Percentiles rank a stretch among this genome's conserved stretches.
These are phyloP conservation scores for Nasonia vitripennis DNA, from an alignment of 1,140 invertebrate genomes.

Conservation along the genomic window DNA sequence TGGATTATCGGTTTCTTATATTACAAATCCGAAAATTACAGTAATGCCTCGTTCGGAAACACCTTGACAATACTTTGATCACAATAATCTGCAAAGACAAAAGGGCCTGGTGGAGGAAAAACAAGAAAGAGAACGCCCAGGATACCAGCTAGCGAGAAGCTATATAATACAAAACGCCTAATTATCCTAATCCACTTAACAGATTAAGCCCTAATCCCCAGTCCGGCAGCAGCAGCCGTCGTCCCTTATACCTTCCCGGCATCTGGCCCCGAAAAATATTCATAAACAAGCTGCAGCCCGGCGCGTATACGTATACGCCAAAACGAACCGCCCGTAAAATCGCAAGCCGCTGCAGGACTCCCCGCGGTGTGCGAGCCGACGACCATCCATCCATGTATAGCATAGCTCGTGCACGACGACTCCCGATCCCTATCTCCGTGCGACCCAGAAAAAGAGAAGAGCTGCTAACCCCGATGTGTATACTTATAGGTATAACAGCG, in stretches of 20 bases:
- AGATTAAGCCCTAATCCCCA: constrained; percentile 14
- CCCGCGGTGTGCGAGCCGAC: constrained; percentile 13
- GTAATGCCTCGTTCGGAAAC: neutral
- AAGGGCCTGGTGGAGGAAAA: neutral
- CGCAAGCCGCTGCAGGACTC: constrained; percentile 16
- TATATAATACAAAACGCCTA: constrained; percentile 36
- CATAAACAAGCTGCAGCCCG: constrained; percentile 27
- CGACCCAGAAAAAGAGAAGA: neutral
- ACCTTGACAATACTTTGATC: constrained; percentile 5
- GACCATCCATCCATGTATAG: neutral
- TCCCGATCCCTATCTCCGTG: constrained; percentile 35
- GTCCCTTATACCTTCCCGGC: neutral
- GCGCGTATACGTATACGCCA: neutral
- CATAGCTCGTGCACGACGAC: neutral
- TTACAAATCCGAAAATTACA: neutral
- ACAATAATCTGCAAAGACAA: neutral
- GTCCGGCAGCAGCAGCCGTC: neutral
- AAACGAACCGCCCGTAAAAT: constrained; percentile 43
- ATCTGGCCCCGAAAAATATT: neutral
- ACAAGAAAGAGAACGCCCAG: neutral
- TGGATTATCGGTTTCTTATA: neutral
- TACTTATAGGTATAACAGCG: neutral
- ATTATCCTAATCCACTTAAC: constrained; percentile 51
- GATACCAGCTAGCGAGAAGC: neutral
- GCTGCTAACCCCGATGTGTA: neutral